Conservation (phyloP, 2,888 invertebrate genomes). For the Marronus borbonicus region DNA sequence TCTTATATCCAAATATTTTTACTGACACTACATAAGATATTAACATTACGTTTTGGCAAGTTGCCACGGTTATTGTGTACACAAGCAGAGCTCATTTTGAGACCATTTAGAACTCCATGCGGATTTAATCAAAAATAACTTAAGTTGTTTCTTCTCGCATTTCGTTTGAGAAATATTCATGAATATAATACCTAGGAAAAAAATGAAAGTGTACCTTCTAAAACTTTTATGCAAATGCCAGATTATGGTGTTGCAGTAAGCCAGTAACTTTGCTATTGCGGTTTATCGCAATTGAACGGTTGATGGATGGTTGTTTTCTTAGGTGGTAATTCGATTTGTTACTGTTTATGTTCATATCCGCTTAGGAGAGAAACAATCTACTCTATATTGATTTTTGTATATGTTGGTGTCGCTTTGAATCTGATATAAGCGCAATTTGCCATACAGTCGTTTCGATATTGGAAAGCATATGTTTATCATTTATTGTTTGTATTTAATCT, state of each 20-base stretch:
- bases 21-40: slow-evolving; percentile 6
- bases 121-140: slow-evolving; percentile 17
- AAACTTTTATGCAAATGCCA: too few relatives aligned
- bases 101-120: not conserved
- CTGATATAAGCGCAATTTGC: not conserved
- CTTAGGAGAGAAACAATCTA: not conserved
- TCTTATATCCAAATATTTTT: slow-evolving; percentile 23
- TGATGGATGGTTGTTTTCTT: slow-evolving; percentile 18
- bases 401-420: slow-evolving; percentile 3
- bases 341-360: slow-evolving; percentile 9
- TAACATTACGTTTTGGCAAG: slow-evolving; percentile 18
- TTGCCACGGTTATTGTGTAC: slow-evolving; percentile 7
- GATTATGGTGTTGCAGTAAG: not conserved
- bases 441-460: too few relatives aligned
- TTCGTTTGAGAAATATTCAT: not conserved
- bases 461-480: too few relatives aligned
- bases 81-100: not conserved
- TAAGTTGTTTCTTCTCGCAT: not conserved
- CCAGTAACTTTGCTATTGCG: not conserved
- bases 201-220: too few relatives aligned
- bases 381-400: not conserved
- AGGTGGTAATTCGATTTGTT: slow-evolving; percentile 15
- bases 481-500: too few relatives aligned
- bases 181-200: too few relatives aligned
- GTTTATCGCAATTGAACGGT: slow-evolving; percentile 1